Percentiles rank a stretch among this genome's conserved stretches.
These are phyloP conservation scores for Theretra japonica DNA, from an alignment of 2,888 invertebrate genomes.

Conservation along the genomic window DNA sequence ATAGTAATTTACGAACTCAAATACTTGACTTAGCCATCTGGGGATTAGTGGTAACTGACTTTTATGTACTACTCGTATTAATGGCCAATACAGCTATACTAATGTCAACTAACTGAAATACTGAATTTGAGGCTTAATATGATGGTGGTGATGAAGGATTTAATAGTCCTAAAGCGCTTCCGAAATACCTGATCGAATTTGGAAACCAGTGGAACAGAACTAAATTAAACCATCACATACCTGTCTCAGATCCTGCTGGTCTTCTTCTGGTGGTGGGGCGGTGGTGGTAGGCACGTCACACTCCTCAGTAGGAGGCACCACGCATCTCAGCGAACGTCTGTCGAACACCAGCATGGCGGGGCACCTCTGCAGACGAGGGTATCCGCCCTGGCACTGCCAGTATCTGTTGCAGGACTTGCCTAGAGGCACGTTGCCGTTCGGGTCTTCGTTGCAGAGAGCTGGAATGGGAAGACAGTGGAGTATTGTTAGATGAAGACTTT, in stretches of 20 bases:
- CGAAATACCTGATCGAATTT: no score
- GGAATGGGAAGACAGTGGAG: slow-evolving; percentile 51
- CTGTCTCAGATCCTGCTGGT: slow-evolving; percentile 65
- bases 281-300: slow-evolving; percentile 93
- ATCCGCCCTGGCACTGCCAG: slow-evolving; percentile 97
- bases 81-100: no score
- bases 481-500: not conserved
- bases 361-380: slow-evolving; percentile 95
- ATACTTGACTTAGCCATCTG: no score
- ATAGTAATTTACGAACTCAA: no score
- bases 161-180: no score
- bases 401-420: slow-evolving; percentile 97
- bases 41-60: no score
- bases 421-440: slow-evolving; percentile 95
- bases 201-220: not conserved
- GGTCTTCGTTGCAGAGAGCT: slow-evolving; percentile 96
- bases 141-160: no score
- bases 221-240: slow-evolving; percentile 43
- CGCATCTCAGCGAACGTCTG: slow-evolving; percentile 91
- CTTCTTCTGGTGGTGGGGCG: slow-evolving; percentile 86
- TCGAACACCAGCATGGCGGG: slow-evolving; percentile 96
- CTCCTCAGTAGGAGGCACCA: slow-evolving; percentile 95
- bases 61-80: no score
- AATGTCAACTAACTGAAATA: no score
- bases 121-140: no score